Base-by-base conservation (phyloP, 2,113 vertebrate genomes). In the Lonchura striata region DNA sequence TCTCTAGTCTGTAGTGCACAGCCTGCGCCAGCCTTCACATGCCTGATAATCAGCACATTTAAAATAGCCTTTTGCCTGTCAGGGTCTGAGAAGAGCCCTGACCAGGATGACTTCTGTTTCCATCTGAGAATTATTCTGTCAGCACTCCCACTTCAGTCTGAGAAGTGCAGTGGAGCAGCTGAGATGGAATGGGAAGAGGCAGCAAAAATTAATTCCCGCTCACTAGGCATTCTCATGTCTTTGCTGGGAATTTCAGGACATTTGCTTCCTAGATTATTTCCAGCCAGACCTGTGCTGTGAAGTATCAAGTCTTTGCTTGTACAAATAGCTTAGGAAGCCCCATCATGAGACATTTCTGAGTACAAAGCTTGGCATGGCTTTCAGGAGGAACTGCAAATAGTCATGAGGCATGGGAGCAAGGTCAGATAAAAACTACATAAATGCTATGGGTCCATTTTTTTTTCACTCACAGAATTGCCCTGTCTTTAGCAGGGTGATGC, bases 11-110 rank as follows among this genome's bases (percentile, higher is more conserved):
- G 42, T 39, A 83, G 15, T 21, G 37, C 44, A 30, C 21, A 60
- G 52, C 44, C 82, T 64, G 17, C 47, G 24, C 56, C 46, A 44
- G 39, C 77, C 85, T 90, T 49, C 53, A 21, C 88, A 59, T 90
- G 80, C 90, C 79, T 96, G 56, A 60, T 50, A 63, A 88, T 93
- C 94, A 96, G 65, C 86, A 90, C 86, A 41, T 95, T 94, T 96
- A 93, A 94, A 96, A 93, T 94, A 96, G 72, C 69, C 72, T 90
- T 82, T 79, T 84, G 90, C 92, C 31, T 82, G 69, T 59, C 52
- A 60, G 61, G 61, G 37, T 78, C 84, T 83, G 44, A 86, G 85
- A 49, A 75, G 69, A 54, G n/a, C 53, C 47, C 21, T 95, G 85
- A 37, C 56, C 0, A 1, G 76, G 35, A 25, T 0, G 3, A 63